These are phyloP conservation scores for Poecilia latipinna DNA, from an alignment of 2,113 vertebrate genomes.

Conservation along the genomic window DNA sequence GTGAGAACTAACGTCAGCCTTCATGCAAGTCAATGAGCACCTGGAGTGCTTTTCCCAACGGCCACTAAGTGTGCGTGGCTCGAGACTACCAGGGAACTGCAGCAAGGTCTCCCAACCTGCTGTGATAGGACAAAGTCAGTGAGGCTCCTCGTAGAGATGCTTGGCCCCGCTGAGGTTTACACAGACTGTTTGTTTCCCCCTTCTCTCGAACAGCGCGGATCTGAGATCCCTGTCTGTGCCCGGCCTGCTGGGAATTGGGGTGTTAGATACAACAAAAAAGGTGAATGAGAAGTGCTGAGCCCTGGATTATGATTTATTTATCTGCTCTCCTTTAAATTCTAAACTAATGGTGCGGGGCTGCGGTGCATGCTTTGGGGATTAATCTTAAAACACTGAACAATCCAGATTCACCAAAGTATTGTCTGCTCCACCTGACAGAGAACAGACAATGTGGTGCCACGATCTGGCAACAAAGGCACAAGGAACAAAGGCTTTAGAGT, in stretches of 20 bases:
- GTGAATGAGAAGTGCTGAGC: slow-evolving; percentile 83
- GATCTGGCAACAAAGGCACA: slow-evolving; percentile 50
- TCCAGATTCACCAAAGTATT: slow-evolving; percentile 69
- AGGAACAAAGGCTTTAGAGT: slow-evolving; percentile 46
- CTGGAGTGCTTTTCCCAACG: slow-evolving; percentile 79
- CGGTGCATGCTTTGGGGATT: slow-evolving; percentile 73
- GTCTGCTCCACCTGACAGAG: slow-evolving; percentile 61
- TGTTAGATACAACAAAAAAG: slow-evolving; percentile 83
- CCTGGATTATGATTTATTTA: slow-evolving; percentile 90
- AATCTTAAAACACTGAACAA: slow-evolving; percentile 78
- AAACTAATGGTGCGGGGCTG: slow-evolving; percentile 70
- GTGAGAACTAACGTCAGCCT: slow-evolving; percentile 78
- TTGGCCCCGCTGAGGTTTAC: slow-evolving; percentile 76
- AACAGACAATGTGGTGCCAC: slow-evolving; percentile 49
- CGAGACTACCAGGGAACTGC: slow-evolving; percentile 64
- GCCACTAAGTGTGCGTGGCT: slow-evolving; percentile 71
- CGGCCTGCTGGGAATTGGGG: slow-evolving; percentile 72
- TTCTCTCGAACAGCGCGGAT: slow-evolving; percentile 66
- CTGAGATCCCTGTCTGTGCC: slow-evolving; percentile 69
- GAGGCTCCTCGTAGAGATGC: slow-evolving; percentile 60
- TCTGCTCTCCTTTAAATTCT: slow-evolving; percentile 75
- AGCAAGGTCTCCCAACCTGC: slow-evolving; percentile 70
- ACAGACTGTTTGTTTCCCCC: slow-evolving; percentile 81
- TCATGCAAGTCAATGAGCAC: slow-evolving; percentile 85
- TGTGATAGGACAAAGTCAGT: slow-evolving; percentile 73